Evolutionary conservation across 2,888 invertebrate genomes (phyloP), one percentile per base, ranked within the genome.

Genomic region (Dyspetes luteomarginatus): DNA sequence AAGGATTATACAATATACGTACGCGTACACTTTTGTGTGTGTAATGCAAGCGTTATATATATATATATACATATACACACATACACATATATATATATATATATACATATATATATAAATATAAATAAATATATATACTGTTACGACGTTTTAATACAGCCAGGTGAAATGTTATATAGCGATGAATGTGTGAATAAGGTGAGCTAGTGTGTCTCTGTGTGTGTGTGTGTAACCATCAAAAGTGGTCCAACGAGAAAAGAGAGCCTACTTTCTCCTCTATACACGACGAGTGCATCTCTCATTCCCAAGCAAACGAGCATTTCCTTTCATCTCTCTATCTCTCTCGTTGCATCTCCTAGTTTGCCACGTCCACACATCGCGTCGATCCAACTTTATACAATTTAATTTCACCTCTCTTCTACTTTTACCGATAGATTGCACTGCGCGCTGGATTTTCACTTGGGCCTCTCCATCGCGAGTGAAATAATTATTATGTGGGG

Each of bases 201-300:
- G 65, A 52, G 65, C 48, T 36, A 58, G 9, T 71, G 28, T 50
- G 43, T 50, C 28, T n/a, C 43, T 12, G 22, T 26, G 64, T 41
- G 55, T 45, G 50, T 45, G 62, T 41, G 45, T 43, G 28, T 45
- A 19, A 72, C 36, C 71, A 67, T 82, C 45, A 82, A 82, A 84
- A 85, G 85, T 84, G 84, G 82, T 81, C 79, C 83, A 84, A 67
- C 81, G 81, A 81, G 82, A 81, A n/a, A n/a, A 82, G 82, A 85
- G 83, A 85, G 74, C 74, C 85, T 82, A 86, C 85, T 86, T 86
- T 87, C 84, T 83, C 84, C 82, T 84, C 81, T 64, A 65, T 19
- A 58, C n/a, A n/a, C n/a, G n/a, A n/a, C 77, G 45, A 73, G 73
- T 68, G 73, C 73, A 69, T 81, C 81, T 64, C 58, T 65, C 73